Percentiles rank a stretch among this genome's conserved stretches.
These are phyloP conservation scores for Paracanthobrama guichenoti DNA, from an alignment of 2,113 vertebrate species.

Conservation along the genomic window DNA sequence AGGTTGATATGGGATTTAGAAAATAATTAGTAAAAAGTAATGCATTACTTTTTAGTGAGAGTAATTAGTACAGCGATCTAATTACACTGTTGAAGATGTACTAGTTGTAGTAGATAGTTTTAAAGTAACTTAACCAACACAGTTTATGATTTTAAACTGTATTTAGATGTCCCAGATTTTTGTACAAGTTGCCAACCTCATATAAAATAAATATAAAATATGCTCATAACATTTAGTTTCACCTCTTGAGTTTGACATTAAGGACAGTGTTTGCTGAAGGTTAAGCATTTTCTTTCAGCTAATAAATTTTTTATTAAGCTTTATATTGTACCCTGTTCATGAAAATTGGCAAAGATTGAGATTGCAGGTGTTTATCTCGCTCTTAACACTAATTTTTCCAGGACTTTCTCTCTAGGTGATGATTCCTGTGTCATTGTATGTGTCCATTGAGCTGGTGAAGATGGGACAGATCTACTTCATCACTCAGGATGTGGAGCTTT, in stretches of 20 bases:
- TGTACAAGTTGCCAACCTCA: too few species aligned
- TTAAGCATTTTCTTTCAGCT: background rate
- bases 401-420: constrained; percentile 76
- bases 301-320: too few species aligned
- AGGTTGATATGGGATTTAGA: too few species aligned
- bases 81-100: too few species aligned
- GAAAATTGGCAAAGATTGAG: background rate
- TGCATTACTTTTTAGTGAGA: too few species aligned
- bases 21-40: too few species aligned
- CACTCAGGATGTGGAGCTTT: constrained; percentile 87
- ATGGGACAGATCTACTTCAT: constrained; percentile 94
- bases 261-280: background rate
- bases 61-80: too few species aligned
- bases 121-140: too few species aligned
- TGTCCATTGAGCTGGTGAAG: constrained; percentile 95
- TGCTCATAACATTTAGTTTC: background rate
- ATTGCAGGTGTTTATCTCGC: background rate
- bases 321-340: background rate
- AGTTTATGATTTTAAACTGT: too few species aligned
- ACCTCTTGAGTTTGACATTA: background rate
- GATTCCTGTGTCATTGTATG: constrained; percentile 93
- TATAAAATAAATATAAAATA: background rate
- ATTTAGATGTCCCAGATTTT: too few species aligned
- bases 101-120: too few species aligned
- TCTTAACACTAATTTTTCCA: background rate